These are phyloP conservation scores for Drosophila robusta DNA, from an alignment of 2,888 invertebrate genomes.

Conservation along the genomic window DNA sequence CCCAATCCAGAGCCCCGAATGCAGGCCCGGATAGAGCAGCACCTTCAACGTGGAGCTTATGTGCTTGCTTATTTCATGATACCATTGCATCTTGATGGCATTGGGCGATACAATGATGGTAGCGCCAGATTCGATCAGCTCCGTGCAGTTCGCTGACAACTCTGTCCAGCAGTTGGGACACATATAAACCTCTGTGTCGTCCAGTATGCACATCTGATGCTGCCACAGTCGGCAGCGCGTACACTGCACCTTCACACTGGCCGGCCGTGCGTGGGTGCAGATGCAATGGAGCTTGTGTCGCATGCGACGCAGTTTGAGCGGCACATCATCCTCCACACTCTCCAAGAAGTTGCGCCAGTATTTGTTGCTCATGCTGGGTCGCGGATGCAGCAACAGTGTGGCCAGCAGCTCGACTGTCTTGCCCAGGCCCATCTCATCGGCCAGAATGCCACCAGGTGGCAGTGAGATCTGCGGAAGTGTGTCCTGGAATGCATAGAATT, in stretches of 20 bases:
- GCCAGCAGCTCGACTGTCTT: constrained; percentile 92
- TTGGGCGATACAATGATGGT: constrained; percentile 91
- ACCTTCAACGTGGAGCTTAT: constrained; percentile 85
- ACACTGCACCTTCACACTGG: constrained; percentile 86
- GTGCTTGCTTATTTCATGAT: constrained; percentile 89
- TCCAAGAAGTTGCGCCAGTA: constrained; percentile 47
- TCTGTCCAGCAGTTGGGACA: constrained; percentile 89
- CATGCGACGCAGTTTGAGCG: constrained; percentile 28
- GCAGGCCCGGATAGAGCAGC: constrained; percentile 86
- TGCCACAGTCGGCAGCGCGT: constrained; percentile 87
- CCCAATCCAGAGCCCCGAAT: constrained; percentile 84
- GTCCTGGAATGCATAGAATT: constrained; percentile 47
- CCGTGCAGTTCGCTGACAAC: constrained; percentile 2
- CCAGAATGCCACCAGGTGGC: constrained; percentile 89
- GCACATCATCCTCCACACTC: constrained; percentile 26
- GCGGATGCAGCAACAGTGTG: constrained; percentile 87
- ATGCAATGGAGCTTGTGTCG: constrained; percentile 79
- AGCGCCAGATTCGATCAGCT: constrained; percentile 85
- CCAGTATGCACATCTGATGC: constrained; percentile 87
- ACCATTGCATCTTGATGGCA: constrained; percentile 90
- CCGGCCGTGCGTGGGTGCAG: constrained; percentile 72
- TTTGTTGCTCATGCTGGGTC: constrained; percentile 31
- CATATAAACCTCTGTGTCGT: constrained; percentile 85
- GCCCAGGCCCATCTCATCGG: constrained; percentile 93
- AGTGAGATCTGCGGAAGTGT: constrained; percentile 54